Conservation (phyloP, 2,113 vertebrate genomes). For the Polypterus bichir region DNA sequence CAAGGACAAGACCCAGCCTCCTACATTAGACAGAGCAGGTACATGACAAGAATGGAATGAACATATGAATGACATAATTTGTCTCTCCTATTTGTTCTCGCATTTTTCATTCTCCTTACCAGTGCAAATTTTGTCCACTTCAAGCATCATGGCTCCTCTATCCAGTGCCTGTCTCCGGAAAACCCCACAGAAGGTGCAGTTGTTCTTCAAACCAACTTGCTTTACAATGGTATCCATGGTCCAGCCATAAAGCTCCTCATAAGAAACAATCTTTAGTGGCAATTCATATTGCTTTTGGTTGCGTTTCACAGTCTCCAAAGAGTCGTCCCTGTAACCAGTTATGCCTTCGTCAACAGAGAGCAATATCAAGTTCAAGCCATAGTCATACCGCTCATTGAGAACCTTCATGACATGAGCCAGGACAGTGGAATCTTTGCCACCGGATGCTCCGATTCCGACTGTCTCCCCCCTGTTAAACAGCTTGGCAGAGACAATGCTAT, state of each 20-base stretch:
- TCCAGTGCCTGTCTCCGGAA: constrained; percentile 72
- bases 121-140: constrained; percentile 76
- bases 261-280: constrained; percentile 69
- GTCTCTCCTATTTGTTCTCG: neutral
- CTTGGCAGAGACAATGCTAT: constrained; percentile 46
- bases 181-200: constrained; percentile 83
- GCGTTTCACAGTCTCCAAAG: constrained; percentile 66
- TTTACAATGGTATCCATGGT: constrained; percentile 75
- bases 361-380: constrained; percentile 56
- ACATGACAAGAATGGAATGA: neutral
- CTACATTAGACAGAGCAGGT: too few relatives aligned
- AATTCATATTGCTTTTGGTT: constrained; percentile 64
- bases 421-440: constrained; percentile 79
- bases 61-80: neutral
- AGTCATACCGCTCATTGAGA: constrained; percentile 54
- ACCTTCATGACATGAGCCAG: constrained; percentile 67
- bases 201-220: constrained; percentile 61
- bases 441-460: constrained; percentile 69
- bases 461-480: constrained; percentile 56
- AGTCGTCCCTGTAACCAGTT: constrained; percentile 71
- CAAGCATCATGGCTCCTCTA: constrained; percentile 61
- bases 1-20: too few relatives aligned
- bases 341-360: constrained; percentile 80
- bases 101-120: constrained; percentile 33
- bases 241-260: constrained; percentile 75